These are phyloP conservation scores for Amphiprion percula DNA, from an alignment of 2,113 vertebrate genomes.

Conservation along the genomic window DNA sequence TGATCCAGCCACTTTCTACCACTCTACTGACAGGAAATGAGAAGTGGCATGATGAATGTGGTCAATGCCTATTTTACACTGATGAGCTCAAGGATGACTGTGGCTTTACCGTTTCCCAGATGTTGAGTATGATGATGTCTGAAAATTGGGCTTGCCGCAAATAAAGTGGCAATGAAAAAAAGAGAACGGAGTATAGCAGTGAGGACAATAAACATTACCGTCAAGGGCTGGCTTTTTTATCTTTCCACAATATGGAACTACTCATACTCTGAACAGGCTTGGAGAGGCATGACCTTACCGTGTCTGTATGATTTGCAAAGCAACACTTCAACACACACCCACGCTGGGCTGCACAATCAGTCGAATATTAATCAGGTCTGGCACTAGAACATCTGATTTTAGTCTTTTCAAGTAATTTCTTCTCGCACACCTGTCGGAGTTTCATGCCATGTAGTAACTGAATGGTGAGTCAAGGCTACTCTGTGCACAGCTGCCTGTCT, in stretches of 20 bases:
- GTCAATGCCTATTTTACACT: conserved; percentile 48
- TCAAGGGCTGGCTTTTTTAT: conserved; percentile 10
- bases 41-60: conserved; percentile 55
- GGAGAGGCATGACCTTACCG: neutral
- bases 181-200: neutral
- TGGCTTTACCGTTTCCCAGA: conserved; percentile 39
- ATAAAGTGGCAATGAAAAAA: conserved; percentile 11
- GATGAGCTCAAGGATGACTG: conserved; percentile 52
- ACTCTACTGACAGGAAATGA: conserved; percentile 57
- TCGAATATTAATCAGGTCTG: no score
- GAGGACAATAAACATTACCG: neutral
- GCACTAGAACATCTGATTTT: no score
- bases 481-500: no score
- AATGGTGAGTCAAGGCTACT: no score
- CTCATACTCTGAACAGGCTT: neutral
- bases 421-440: no score
- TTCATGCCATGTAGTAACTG: no score
- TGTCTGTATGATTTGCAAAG: no score
- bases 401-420: no score
- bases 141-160: neutral
- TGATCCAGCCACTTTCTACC: conserved; percentile 43
- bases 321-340: no score
- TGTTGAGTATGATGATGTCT: conserved; percentile 33
- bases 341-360: no score
- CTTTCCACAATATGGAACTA: neutral